These are phyloP conservation scores for Ips typographus DNA, from an alignment of 1,140 invertebrate species.

Conservation along the genomic window DNA sequence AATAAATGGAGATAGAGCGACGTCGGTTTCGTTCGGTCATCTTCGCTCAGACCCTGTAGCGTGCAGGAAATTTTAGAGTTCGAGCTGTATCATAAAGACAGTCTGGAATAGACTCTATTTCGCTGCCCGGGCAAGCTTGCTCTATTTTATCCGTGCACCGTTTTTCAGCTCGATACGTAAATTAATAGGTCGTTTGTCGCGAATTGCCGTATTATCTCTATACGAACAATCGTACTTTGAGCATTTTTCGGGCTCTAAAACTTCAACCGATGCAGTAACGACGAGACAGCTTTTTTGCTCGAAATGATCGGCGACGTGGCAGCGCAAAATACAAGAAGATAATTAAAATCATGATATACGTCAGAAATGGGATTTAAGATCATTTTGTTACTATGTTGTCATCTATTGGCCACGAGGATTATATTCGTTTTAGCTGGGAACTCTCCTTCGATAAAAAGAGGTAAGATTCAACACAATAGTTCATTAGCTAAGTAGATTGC, in stretches of 20 bases:
- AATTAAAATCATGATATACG: conserved; percentile 18
- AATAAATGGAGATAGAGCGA: no score
- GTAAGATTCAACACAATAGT: background rate
- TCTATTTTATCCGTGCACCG: conserved; percentile 12
- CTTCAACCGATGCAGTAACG: no score
- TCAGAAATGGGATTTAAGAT: conserved; percentile 24
- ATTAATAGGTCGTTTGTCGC: background rate
- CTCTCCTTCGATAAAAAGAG: conserved; percentile 10
- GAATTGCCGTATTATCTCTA: no score
- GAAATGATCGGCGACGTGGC: background rate
- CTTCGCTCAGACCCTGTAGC: conserved; percentile 18
- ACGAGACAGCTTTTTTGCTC: no score
- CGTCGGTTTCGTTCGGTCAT: background rate
- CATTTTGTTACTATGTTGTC: conserved; percentile 26
- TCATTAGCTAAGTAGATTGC: no score
- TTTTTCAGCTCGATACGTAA: conserved; percentile 10
- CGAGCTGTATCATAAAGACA: conserved; percentile 16
- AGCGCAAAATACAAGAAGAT: background rate
- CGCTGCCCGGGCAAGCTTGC: conserved; percentile 11
- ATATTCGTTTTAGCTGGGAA: conserved; percentile 14
- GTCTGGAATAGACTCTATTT: conserved; percentile 20
- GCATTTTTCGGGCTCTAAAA: no score
- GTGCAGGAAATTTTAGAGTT: conserved; percentile 24
- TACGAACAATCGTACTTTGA: no score
- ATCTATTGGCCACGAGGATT: conserved; percentile 6